Evolutionary conservation across 2,797 vertebrate species (phyloP), one percentile per base, ranked within the genome.

Genomic region (Remorina albescens): DNA sequence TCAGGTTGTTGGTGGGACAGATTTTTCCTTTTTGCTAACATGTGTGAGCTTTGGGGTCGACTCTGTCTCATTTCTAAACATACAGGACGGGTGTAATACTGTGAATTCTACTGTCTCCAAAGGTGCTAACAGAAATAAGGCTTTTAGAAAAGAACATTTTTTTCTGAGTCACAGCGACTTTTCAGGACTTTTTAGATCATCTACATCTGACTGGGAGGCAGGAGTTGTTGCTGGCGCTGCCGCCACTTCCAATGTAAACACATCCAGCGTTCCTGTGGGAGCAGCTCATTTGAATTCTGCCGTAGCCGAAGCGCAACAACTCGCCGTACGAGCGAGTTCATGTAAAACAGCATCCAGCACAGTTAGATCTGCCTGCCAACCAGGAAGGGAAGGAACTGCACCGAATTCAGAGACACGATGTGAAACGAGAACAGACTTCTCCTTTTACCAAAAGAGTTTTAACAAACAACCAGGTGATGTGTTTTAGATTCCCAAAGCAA

Each of bases 241-340:
- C 8, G 60, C 8, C 6, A 21, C 68, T 71, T 85, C 80, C 28
- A 71, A 74, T 84, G 85, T 87, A 88, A 89, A 91, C 87, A 86
- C 37, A 7, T 54, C 49, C 5, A 63, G 74, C 70, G 74, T 67
- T 65, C 62, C 67, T 39, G 74, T 75, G 57, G 61, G 71, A 41
- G 65, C 6, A 64, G 70, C 76, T 86, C 83, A 80, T 89, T 88
- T 88, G 68, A 89, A 90, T 89, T 58, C 54, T 73, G 66, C 69
- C 57, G 56, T 53, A 74, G 78, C 44, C 68, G 83, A 81, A 67
- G 71, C 53, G 8, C 34, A 72, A 83, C 77, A 83, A 80, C 72
- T 1, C 61, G 42, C 54, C 36, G 37, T 71, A 53, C 63, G 64
- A 68, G 67, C 18, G n/a, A 26, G 51, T 59, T 39, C 63, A 82